Conservation (phyloP, 1,140 invertebrate genomes). For the Drosophila carrolli region DNA sequence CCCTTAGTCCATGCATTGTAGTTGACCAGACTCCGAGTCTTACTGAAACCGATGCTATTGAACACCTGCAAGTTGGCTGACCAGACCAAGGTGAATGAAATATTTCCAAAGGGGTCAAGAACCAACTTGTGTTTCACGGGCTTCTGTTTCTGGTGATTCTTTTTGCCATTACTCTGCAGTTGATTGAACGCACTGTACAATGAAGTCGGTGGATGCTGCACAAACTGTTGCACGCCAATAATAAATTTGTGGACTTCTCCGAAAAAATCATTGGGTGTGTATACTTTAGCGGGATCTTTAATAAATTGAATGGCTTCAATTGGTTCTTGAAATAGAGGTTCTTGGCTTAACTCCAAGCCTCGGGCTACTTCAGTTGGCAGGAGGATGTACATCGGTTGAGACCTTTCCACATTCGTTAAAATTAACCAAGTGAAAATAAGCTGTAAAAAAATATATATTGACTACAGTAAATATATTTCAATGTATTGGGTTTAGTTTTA, state of each 20-base stretch:
- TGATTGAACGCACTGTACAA: constrained; percentile 12
- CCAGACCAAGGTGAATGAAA: constrained; percentile 55
- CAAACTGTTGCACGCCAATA: constrained; percentile 27
- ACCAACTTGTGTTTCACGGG: constrained; percentile 23
- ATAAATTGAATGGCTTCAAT: constrained; percentile 7
- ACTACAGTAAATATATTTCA: neutral
- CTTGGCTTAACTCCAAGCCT: neutral
- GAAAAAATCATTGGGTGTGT: constrained; percentile 12
- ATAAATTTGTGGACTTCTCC: constrained; percentile 33
- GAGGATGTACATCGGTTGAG: constrained; percentile 21
- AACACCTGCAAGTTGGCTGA: constrained; percentile 51
- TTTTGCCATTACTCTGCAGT: constrained; percentile 34
- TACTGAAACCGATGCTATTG: constrained; percentile 32
- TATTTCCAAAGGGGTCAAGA: constrained; percentile 55
- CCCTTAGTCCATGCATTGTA: constrained; percentile 27
- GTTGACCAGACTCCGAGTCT: neutral
- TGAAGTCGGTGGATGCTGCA: constrained; percentile 18
- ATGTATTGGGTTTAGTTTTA: too few relatives aligned
- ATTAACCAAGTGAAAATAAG: neutral
- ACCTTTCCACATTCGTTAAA: neutral
- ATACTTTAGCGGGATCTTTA: constrained; percentile 12
- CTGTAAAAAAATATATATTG: too few relatives aligned
- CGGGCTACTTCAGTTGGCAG: constrained; percentile 1
- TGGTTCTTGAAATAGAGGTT: neutral
- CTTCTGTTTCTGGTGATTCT: constrained; percentile 39